Conservation (phyloP, 2,797 vertebrate species). For the Otolemur crassicaudatus region DNA sequence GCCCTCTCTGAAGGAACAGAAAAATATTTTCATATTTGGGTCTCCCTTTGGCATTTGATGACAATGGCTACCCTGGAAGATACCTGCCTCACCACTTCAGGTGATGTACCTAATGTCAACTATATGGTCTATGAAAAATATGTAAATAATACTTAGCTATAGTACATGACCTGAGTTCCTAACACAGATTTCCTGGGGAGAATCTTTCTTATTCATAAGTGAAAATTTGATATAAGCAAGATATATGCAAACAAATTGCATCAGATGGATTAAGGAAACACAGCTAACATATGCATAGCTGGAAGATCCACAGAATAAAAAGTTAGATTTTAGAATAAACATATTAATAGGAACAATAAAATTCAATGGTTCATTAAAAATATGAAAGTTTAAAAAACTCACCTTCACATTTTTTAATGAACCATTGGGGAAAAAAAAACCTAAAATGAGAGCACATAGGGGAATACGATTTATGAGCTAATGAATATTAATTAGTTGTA, state of each 20-base stretch:
- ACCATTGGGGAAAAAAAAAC: no score
- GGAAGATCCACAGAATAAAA: background rate
- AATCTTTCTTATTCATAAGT: background rate
- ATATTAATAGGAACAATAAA: background rate
- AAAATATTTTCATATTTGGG: background rate
- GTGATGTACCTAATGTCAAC: background rate
- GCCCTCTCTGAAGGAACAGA: background rate
- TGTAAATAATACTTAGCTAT: background rate
- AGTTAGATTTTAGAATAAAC: background rate
- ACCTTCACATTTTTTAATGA: no score
- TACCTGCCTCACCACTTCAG: background rate
- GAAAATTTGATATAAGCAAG: background rate
- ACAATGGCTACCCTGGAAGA: background rate
- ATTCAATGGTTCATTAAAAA: background rate
- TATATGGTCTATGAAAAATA: background rate
- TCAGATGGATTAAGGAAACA: background rate
- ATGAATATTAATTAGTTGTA: background rate
- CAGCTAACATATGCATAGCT: background rate
- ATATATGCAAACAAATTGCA: background rate
- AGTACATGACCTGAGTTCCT: background rate
- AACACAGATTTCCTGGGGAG: background rate
- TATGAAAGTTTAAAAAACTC: background rate
- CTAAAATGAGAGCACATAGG: background rate
- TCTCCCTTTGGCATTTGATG: background rate
- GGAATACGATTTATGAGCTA: background rate